These are phyloP conservation scores for Varroa destructor DNA, from an alignment of 1,140 invertebrate genomes.

Conservation along the genomic window DNA sequence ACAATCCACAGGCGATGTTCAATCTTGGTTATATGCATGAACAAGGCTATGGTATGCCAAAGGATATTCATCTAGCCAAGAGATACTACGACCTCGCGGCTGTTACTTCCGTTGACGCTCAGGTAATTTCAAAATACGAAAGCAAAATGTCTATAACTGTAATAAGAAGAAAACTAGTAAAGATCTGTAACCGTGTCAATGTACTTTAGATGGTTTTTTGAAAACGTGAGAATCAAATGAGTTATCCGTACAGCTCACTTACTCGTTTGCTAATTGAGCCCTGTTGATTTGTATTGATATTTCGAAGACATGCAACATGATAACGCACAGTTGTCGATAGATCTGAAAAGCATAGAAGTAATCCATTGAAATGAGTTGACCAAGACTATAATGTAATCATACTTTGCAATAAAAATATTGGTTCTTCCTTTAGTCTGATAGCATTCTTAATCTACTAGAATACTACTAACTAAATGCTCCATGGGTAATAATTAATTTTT, in stretches of 20 bases:
- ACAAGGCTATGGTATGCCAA: conserved; percentile 74
- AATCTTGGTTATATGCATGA: conserved; percentile 99
- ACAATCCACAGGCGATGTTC: conserved; percentile 96
- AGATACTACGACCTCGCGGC: conserved; percentile 93
- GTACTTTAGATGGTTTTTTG: too few relatives aligned
- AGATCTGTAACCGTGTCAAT: not conserved
- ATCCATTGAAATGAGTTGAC: too few relatives aligned
- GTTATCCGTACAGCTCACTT: too few relatives aligned
- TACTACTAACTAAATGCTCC: not conserved
- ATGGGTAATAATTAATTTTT: not conserved
- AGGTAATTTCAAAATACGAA: conserved; percentile 38
- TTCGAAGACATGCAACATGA: too few relatives aligned
- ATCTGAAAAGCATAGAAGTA: too few relatives aligned
- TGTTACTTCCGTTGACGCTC: conserved; percentile 81
- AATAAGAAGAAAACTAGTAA: not conserved
- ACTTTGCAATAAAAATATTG: not conserved
- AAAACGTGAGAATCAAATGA: too few relatives aligned
- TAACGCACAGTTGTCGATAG: too few relatives aligned
- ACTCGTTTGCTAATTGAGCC: too few relatives aligned
- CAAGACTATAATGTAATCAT: too few relatives aligned
- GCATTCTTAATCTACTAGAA: too few relatives aligned
- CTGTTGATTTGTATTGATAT: too few relatives aligned
- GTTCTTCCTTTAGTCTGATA: not conserved
- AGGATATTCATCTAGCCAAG: conserved; percentile 57
- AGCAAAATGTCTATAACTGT: not conserved